A percentile compares a stretch with the other conserved stretches of the same genome.
phyloP scores from a whole-genome alignment of 2,888 invertebrate species.

The Trissolcus japonicus region DNA sequence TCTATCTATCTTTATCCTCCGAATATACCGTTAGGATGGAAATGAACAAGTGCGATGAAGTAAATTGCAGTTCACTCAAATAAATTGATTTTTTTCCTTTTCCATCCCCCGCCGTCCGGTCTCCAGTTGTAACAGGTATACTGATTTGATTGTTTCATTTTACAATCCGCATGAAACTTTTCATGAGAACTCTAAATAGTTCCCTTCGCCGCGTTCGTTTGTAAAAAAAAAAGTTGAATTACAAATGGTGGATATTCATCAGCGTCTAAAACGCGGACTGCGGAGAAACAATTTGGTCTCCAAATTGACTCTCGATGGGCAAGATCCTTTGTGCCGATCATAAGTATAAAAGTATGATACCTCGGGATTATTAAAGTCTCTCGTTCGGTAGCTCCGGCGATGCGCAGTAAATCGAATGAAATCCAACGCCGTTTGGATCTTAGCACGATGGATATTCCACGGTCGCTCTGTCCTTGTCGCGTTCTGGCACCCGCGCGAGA shows the following conservation, averaged over 20 bases:
- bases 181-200: constrained; percentile 29
- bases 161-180: neutral
- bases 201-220: too few relatives aligned
- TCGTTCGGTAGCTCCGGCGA: constrained; percentile 37
- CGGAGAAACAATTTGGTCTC: too few relatives aligned
- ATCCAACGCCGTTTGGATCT: constrained; percentile 47
- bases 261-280: too few relatives aligned
- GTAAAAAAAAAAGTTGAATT: too few relatives aligned
- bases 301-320: constrained; percentile 37
- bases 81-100: neutral
- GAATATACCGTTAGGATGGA: neutral
- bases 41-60: neutral
- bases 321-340: constrained; percentile 65
- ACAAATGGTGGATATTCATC: too few relatives aligned
- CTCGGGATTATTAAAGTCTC: constrained; percentile 64
- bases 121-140: too few relatives aligned
- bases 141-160: too few relatives aligned
- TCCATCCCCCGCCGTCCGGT: too few relatives aligned
- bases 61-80: constrained; percentile 1
- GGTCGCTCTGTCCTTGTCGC: constrained; percentile 35
- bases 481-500: constrained; percentile 37
- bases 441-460: constrained; percentile 47
- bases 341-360: constrained; percentile 66
- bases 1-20: constrained; percentile 14
- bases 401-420: constrained; percentile 51